phyloP scores from a whole-genome alignment of 1,140 invertebrate genomes.

The Bombus waltoni region DNA sequence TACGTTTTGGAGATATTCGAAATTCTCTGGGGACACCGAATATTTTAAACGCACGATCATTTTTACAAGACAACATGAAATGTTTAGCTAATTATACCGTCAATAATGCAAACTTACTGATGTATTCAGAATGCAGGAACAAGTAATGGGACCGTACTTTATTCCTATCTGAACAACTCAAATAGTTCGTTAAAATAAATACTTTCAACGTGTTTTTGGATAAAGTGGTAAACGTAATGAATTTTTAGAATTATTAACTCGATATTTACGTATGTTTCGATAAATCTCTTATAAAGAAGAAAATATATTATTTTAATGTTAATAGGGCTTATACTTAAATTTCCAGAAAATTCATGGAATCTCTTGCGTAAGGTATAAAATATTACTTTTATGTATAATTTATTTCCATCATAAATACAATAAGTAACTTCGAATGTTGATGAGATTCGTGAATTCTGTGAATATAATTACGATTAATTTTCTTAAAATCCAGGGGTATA shows the following conservation, averaged over 20 bases:
- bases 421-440: too few species aligned
- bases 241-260: background rate
- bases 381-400: too few species aligned
- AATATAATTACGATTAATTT: too few species aligned
- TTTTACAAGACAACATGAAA: background rate
- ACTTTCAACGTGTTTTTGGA: background rate
- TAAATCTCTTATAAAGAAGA: background rate
- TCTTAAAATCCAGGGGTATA: background rate
- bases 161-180: background rate
- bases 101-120: background rate
- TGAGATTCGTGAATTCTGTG: too few species aligned
- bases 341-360: too few species aligned
- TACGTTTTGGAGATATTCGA: background rate
- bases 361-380: background rate
- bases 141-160: background rate
- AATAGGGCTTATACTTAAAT: background rate
- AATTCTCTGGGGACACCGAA: background rate
- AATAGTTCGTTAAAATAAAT: background rate
- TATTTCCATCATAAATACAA: too few species aligned
- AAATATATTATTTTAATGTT: background rate
- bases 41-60: background rate
- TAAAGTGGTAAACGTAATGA: too few species aligned
- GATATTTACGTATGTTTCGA: background rate
- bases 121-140: background rate
- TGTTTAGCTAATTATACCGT: background rate